phyloP scores from a whole-genome alignment of 1,140 invertebrate genomes.

The Idris sp. region DNA sequence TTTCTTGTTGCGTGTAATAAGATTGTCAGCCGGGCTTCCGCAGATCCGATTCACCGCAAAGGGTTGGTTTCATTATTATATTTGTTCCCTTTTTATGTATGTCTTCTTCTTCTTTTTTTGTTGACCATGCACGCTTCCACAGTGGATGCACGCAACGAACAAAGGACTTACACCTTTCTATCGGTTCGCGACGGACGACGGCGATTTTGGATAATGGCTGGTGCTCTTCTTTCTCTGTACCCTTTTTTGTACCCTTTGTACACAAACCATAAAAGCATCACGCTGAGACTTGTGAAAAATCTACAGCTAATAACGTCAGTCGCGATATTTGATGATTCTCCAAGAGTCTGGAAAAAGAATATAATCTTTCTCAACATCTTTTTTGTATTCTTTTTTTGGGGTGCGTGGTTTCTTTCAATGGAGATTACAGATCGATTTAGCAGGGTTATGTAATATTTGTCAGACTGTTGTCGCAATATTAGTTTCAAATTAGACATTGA shows the following conservation, averaged over 20 bases:
- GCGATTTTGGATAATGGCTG: slow-evolving; percentile 63
- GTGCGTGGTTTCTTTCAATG: slow-evolving; percentile 38
- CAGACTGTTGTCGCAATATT: slow-evolving; percentile 7
- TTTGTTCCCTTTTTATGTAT: slow-evolving; percentile 42
- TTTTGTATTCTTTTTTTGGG: slow-evolving; percentile 12
- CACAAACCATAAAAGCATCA: slow-evolving; percentile 67
- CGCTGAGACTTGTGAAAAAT: slow-evolving; percentile 63
- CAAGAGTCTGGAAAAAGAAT: slow-evolving; percentile 58
- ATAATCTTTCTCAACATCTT: slow-evolving; percentile 15
- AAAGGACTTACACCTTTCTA: slow-evolving; percentile 70
- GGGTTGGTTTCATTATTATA: slow-evolving; percentile 62
- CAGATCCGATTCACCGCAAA: slow-evolving; percentile 64
- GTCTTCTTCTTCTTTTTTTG: slow-evolving; percentile 37
- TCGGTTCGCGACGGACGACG: slow-evolving; percentile 60
- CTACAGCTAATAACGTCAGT: slow-evolving; percentile 68
- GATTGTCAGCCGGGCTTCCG: slow-evolving; percentile 63
- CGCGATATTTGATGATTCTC: slow-evolving; percentile 66
- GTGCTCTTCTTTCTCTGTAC: slow-evolving; percentile 48
- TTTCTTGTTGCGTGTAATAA: slow-evolving; percentile 66
- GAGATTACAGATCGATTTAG: slow-evolving; percentile 50
- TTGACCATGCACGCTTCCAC: slow-evolving; percentile 38
- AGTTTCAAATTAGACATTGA: slow-evolving; percentile 14
- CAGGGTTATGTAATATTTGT: slow-evolving; percentile 46
- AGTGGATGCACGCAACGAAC: slow-evolving; percentile 48
- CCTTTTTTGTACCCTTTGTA: slow-evolving; percentile 66